Conservation (phyloP, 2,797 vertebrate genomes). For the Nannoperca australis region DNA sequence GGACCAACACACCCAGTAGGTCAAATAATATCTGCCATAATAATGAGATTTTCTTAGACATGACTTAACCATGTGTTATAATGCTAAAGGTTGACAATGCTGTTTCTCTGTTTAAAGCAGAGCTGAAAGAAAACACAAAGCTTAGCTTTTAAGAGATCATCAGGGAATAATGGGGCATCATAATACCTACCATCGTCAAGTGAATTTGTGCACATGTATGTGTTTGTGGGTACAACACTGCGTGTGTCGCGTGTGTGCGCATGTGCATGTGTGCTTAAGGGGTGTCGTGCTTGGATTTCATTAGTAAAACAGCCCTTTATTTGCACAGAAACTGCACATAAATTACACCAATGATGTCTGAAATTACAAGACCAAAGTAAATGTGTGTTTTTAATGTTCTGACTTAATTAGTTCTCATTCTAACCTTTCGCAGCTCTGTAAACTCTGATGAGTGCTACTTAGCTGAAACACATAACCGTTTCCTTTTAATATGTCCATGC, state of each 20-base stretch:
- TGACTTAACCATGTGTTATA: neutral
- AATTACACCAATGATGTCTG: conserved; percentile 74
- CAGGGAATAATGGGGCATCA: conserved; percentile 64
- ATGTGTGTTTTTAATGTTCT: conserved; percentile 70
- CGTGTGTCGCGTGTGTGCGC: neutral
- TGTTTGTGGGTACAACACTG: conserved; percentile 14
- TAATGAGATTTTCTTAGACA: neutral
- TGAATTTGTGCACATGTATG: conserved; percentile 27
- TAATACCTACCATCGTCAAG: conserved; percentile 53
- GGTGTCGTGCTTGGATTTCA: conserved; percentile 63
- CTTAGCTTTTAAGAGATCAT: conserved; percentile 55
- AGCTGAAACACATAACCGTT: conserved; percentile 50
- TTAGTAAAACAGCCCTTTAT: conserved; percentile 67
- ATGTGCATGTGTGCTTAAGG: conserved; percentile 61
- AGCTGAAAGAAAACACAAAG: conserved; percentile 36
- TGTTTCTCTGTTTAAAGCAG: conserved; percentile 42
- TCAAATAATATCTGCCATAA: neutral
- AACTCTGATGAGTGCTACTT: conserved; percentile 56
- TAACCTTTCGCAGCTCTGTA: conserved; percentile 52
- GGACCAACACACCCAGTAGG: neutral
- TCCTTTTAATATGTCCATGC: conserved; percentile 38
- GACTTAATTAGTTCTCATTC: conserved; percentile 73
- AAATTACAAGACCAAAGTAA: conserved; percentile 70
- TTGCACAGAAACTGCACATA: conserved; percentile 53
- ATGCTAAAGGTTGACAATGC: conserved; percentile 35